Evolutionary conservation across 2,888 invertebrate species (phyloP).

Genomic region (Rhogogaster chlorosoma): DNA sequence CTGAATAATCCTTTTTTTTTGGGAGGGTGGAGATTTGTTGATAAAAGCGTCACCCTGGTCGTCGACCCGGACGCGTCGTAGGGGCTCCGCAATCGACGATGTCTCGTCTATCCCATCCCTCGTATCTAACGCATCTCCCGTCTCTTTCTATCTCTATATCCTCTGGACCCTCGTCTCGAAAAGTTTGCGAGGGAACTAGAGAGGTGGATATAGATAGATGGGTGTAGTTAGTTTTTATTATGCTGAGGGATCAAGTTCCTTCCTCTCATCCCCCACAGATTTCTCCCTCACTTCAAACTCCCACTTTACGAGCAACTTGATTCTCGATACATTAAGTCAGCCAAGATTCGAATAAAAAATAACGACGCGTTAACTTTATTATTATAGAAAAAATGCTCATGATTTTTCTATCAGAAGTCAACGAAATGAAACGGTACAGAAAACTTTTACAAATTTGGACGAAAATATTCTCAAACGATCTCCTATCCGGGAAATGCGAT

Average conservation of each 20-base stretch:
- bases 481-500: background rate
- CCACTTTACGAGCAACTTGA: background rate
- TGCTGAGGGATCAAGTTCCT: constrained; percentile 42
- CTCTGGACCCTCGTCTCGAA: constrained; percentile 54
- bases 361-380: background rate
- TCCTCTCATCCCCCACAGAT: background rate
- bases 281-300: background rate
- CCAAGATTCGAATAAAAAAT: constrained; percentile 6
- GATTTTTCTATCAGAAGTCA: background rate
- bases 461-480: background rate
- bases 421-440: background rate
- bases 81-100: constrained; percentile 36
- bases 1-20: constrained; percentile 16
- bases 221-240: constrained; percentile 48
- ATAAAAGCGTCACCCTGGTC: constrained; percentile 44
- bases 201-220: constrained; percentile 47
- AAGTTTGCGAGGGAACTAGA: constrained; percentile 5
- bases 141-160: constrained; percentile 44
- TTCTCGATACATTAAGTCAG: constrained; percentile 15
- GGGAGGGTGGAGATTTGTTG: constrained; percentile 27
- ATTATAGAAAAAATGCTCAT: background rate
- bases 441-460: background rate
- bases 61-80: constrained; percentile 34
- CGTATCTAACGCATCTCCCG: constrained; percentile 51
- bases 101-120: constrained; percentile 38